A percentile compares a stretch with the other conserved stretches of the same genome.
Evolutionary conservation across 2,888 invertebrate genomes (phyloP).

Genomic region (Sesia bembeciformis): DNA sequence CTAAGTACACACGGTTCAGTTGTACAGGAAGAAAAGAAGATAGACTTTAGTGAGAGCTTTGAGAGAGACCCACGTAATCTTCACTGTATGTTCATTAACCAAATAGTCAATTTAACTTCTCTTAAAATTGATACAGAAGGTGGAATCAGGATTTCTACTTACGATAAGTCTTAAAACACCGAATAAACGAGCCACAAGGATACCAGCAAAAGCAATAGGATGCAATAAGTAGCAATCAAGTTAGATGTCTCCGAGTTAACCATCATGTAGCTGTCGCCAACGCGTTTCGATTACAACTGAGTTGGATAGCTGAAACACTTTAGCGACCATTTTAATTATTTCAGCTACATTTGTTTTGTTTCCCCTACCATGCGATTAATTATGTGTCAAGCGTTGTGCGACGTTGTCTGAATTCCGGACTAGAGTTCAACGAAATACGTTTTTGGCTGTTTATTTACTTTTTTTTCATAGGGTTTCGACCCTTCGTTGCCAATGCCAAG

Average conservation of each 20-base stretch:
- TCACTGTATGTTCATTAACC: too few relatives aligned
- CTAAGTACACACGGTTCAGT: too few relatives aligned
- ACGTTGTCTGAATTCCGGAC: not conserved
- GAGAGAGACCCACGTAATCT: too few relatives aligned
- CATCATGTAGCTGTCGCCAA: conserved; percentile 31
- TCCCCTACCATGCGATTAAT: conserved; percentile 8
- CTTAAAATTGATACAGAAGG: too few relatives aligned
- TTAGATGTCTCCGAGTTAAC: conserved; percentile 73
- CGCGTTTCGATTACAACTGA: conserved; percentile 45
- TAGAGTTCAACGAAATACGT: not conserved
- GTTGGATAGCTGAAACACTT: conserved; percentile 19
- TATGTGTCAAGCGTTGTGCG: not conserved
- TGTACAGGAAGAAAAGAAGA: too few relatives aligned
- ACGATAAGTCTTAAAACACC: conserved; percentile 24
- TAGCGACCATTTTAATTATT: conserved; percentile 11
- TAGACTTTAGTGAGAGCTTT: too few relatives aligned
- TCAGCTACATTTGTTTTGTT: conserved; percentile 19
- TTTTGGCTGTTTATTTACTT: not conserved
- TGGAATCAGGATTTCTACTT: too few relatives aligned
- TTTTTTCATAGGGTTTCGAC: not conserved
- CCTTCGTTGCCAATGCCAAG: not conserved
- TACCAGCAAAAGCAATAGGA: conserved; percentile 76
- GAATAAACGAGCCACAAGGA: conserved; percentile 80
- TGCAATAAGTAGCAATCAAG: conserved; percentile 79
- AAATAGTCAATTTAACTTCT: too few relatives aligned